Conservation (phyloP, 2,888 invertebrate genomes). For the Cryptosula pallasiana region DNA sequence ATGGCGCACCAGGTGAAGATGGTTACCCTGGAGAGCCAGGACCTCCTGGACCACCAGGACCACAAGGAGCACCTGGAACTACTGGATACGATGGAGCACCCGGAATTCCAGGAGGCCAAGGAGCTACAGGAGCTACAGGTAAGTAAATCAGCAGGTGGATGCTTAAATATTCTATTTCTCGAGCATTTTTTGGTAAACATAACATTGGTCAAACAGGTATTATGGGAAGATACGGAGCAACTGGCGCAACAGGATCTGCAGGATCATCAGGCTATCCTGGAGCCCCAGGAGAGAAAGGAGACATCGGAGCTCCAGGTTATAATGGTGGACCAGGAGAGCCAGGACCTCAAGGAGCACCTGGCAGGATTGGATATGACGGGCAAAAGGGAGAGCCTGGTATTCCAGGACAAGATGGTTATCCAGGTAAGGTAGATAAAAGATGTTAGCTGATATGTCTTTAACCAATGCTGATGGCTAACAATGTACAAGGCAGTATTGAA, state of each 20-base stretch:
- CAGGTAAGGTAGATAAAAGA: not conserved
- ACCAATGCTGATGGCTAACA: no score
- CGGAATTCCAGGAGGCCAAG: not conserved
- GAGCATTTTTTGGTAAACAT: not conserved
- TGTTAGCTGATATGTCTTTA: no score
- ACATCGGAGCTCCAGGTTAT: constrained; percentile 23
- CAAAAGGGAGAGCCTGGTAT: constrained; percentile 23
- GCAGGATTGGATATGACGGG: constrained; percentile 13
- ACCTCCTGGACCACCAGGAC: constrained; percentile 22
- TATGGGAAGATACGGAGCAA: not conserved
- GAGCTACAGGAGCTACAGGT: constrained; percentile 19
- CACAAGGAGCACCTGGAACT: not conserved
- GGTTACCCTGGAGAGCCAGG: constrained; percentile 23
- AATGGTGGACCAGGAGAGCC: constrained; percentile 21
- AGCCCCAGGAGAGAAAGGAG: constrained; percentile 21
- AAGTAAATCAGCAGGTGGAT: not conserved
- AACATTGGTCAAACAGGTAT: not conserved
- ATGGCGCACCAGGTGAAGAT: constrained; percentile 23
- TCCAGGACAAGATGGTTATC: constrained; percentile 23
- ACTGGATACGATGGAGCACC: not conserved
- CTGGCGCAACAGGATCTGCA: not conserved
- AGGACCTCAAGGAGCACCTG: constrained; percentile 23
- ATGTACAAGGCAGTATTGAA: no score
- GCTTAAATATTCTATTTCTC: not conserved
- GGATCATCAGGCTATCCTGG: constrained; percentile 24